phyloP scores from a whole-genome alignment of 2,888 invertebrate genomes.

The Acleris holmiana region DNA sequence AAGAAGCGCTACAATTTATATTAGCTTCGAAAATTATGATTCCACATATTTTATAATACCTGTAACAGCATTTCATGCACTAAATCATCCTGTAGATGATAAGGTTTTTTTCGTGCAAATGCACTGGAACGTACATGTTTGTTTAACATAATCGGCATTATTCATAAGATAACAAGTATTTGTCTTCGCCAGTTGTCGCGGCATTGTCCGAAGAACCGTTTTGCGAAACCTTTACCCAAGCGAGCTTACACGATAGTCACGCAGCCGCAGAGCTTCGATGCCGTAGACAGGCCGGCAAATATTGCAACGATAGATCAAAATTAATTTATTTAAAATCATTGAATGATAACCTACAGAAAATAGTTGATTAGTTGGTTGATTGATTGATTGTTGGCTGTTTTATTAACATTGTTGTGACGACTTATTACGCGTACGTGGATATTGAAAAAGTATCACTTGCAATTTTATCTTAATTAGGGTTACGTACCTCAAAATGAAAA shows the following conservation, averaged over 20 bases:
- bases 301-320: constrained; percentile 1
- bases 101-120: constrained; percentile 71
- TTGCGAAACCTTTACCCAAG: constrained; percentile 77
- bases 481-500: no score
- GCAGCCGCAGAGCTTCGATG: constrained; percentile 50
- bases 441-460: no score
- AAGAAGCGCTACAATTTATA: no score
- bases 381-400: no score
- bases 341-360: no score
- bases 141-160: constrained; percentile 81
- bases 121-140: constrained; percentile 75
- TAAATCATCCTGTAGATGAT: constrained; percentile 65
- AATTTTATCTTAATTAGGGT: no score
- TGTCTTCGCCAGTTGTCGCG: constrained; percentile 77
- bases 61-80: not conserved
- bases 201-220: constrained; percentile 76
- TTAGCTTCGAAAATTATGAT: no score
- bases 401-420: no score
- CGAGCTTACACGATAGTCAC: constrained; percentile 54
- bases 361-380: no score
- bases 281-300: constrained; percentile 53
- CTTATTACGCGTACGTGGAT: no score
- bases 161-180: constrained; percentile 83
- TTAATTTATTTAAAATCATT: not conserved
- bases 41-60: no score